Base-by-base conservation (phyloP, 2,888 invertebrate species). In the Chrysotoxum bicinctum region DNA sequence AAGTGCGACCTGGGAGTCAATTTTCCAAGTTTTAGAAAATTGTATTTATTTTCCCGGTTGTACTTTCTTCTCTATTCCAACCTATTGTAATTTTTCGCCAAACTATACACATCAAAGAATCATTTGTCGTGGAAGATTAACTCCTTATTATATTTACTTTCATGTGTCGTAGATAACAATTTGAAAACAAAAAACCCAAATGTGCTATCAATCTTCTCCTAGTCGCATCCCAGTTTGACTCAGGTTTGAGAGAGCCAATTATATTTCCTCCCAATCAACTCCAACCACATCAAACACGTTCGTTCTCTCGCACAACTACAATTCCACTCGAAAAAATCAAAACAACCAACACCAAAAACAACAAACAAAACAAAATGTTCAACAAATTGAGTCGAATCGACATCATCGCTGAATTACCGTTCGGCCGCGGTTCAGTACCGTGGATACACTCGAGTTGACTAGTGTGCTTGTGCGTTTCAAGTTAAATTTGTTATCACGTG, bases 401-500 rank as follows among this genome's bases (percentile, higher is more conserved):
- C 87, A 84, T 72, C 76, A 87, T 87, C 64, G 87, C 79, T 86
- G 83, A 86, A 86, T 69, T 79, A 80, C 85, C 66, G 87, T 87
- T 82, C 82, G 81, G 82, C 87, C 76, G 80, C 87, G 87, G 87
- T 87, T 90, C 88, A 90, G 90, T 90, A 88, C 88, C 90, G 90
- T 90, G 89, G 88, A 88, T 89, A 88, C 89, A 89, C 89, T 90
- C 89, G 89, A 89, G 88, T 87, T 88, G 89, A 88, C 87, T 89
- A 87, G 90, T 75, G 74, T 66, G 66, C 35, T 58, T 83, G 58
- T 74, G 64, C 52, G 87, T 76, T 70, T 70, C 4, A 37, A 12
- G 48, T 79, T 58, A 87, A 50, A 37, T 37, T 32, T 37, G 21
- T 37, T 87, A 82, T 74, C 66, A 72, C 85, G 78, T 87, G 56